Percentiles rank a stretch among this genome's conserved stretches.
Evolutionary conservation across 1,140 invertebrate species (phyloP).

Genomic region (Plectrocnemia conspersa): DNA sequence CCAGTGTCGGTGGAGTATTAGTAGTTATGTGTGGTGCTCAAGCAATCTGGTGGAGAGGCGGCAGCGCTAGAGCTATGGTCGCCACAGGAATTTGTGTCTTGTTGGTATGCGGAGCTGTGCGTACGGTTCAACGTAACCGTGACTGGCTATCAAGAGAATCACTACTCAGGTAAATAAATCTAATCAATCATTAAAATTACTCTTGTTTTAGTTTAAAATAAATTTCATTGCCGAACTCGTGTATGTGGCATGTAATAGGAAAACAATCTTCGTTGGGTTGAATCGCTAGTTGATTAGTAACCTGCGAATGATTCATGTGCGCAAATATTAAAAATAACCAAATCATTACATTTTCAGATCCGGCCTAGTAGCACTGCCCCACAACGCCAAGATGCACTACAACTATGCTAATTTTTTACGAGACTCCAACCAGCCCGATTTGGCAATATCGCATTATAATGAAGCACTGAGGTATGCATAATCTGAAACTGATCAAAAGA

Average conservation of each 20-base stretch:
- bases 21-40: constrained; percentile 60
- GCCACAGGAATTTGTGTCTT: constrained; percentile 52
- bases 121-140: constrained; percentile 65
- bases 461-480: constrained; percentile 71
- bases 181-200: background rate
- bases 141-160: constrained; percentile 77
- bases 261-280: no score
- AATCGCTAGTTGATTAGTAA: no score
- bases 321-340: no score
- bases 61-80: constrained; percentile 40
- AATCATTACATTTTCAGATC: constrained; percentile 57
- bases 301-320: no score
- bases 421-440: constrained; percentile 64
- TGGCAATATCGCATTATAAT: constrained; percentile 74
- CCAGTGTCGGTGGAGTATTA: constrained; percentile 64
- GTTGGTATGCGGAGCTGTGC: constrained; percentile 57
- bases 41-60: constrained; percentile 54
- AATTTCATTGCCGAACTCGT: no score
- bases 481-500: no score
- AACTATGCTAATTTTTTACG: constrained; percentile 85
- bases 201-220: no score
- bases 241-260: no score
- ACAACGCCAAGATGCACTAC: constrained; percentile 89
- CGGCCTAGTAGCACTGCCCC: constrained; percentile 70
- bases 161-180: constrained; percentile 57